Base-by-base conservation (phyloP, 1,140 invertebrate species). In the Campoletis sonorensis region DNA sequence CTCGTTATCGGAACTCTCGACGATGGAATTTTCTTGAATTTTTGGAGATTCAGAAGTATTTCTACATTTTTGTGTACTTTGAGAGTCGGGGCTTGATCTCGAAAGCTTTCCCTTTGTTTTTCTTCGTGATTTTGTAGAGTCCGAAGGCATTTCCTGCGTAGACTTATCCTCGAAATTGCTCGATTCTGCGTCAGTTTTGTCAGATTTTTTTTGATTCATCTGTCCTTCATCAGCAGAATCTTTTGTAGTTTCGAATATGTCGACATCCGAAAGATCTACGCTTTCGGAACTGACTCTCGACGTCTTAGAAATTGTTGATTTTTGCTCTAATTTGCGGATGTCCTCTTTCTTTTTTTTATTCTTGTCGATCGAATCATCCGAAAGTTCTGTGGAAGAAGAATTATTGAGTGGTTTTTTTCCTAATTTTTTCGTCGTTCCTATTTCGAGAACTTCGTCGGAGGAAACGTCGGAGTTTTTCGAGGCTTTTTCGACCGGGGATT, bases 181-280 rank as follows among this genome's bases (percentile, higher is more conserved):
- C 1, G 8, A 18, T 54, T 54, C 16, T 18, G n/a, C 18, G 4
- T 54, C 4, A 8, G 51, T 54, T 54, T 54, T 54, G 51, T 27
- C 13, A 10, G 23, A 1, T 1, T 1, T 26, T 27, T 64, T 64
- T 26, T 27, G 4, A 1, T 64, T 5, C 0, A 7, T 64, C 27
- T 21, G 8, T 23, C 15, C 61, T n/a, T 64, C 21, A 21, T 26
- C 13, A 0, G 8, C 61, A 27, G 18, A 23, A n/a, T 49, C 70
- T n/a, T 23, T 45, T 7, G 11, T 75, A 49, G 45, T 54, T 33
- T 75, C 72, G 26, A 75, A 75, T n/a, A 75, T 51, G 18, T 75
- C 72, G 5, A 23, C 21, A 13, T 49, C 40, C 4, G 72, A 75
- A 8, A 13, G 49, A 16, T 75, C 45, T 4, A 75, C 26, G 72